phyloP scores from a whole-genome alignment of 2,888 invertebrate species.

The Gibbula magus region DNA sequence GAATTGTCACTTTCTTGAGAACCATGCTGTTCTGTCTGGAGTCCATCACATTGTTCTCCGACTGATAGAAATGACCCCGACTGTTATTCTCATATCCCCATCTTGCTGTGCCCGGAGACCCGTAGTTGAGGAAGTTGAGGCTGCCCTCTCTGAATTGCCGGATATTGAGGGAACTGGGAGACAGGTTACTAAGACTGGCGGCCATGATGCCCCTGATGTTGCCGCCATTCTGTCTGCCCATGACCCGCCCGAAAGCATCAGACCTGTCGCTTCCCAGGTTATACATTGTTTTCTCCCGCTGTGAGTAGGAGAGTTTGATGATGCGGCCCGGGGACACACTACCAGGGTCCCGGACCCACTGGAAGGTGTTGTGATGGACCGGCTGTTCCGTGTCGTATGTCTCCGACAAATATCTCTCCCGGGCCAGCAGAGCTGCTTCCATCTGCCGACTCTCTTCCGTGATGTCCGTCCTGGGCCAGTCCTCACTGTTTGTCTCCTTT shows the following conservation, averaged over 20 bases:
- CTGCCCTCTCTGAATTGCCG: slow-evolving; percentile 20
- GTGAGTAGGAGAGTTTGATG: slow-evolving; percentile 18
- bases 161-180: slow-evolving; percentile 32
- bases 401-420: not conserved
- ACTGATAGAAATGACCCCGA: not conserved
- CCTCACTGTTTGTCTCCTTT: slow-evolving; percentile 14
- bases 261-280: not conserved
- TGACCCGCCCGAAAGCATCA: not conserved
- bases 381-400: not conserved
- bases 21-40: slow-evolving; percentile 27
- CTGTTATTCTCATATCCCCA: slow-evolving; percentile 23
- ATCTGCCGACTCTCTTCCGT: not conserved
- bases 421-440: not conserved
- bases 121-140: not conserved
- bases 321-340: not conserved
- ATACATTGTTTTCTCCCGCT: slow-evolving; percentile 1
- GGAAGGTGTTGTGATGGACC: not conserved
- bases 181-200: slow-evolving; percentile 34
- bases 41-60: not conserved
- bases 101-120: not conserved
- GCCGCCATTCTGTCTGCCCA: not conserved
- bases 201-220: slow-evolving; percentile 25
- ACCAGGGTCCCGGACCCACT: slow-evolving; percentile 21
- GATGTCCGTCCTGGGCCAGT: not conserved
- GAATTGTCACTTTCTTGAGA: slow-evolving; percentile 33